phyloP scores from a whole-genome alignment of 53 echinoderm and acorn worm genomes.

The Luidia sarsii region DNA sequence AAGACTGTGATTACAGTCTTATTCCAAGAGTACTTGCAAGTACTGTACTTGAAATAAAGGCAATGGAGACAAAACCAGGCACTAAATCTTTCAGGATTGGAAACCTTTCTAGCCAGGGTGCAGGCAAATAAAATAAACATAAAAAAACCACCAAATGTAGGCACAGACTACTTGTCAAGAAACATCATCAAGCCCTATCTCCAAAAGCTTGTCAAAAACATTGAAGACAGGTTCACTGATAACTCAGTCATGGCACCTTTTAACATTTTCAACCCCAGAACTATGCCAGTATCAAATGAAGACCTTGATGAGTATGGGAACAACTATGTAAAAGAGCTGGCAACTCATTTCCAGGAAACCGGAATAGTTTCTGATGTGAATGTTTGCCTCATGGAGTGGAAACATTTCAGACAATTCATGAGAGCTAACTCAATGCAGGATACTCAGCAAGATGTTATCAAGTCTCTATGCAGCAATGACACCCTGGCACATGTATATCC shows the following conservation, averaged over 20 bases:
- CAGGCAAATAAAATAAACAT: conserved; percentile 18
- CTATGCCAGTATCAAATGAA: no score
- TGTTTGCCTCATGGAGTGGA: no score
- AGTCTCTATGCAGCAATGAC: no score
- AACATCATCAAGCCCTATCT: conserved; percentile 31
- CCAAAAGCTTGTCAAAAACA: conserved; percentile 24
- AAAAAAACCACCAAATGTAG: conserved; percentile 12
- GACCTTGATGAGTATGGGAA: no score
- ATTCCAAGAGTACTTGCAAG: conserved; percentile 46
- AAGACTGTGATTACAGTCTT: conserved; percentile 55
- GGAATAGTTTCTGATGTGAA: no score
- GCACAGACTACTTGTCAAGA: conserved; percentile 21
- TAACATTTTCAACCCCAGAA: no score
- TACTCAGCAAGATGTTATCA: no score
- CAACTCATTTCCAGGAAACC: no score
- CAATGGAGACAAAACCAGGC: conserved; percentile 22
- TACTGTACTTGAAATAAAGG: conserved; percentile 34
- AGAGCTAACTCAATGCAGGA: no score
- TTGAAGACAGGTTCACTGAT: conserved; percentile 34
- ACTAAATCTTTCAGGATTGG: conserved; percentile 26
- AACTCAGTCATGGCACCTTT: conserved; percentile 1
- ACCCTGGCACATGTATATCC: no score
- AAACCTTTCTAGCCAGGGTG: conserved; percentile 9
- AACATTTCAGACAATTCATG: no score
- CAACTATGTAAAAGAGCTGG: no score